These are phyloP conservation scores for Amblyornis subalaris DNA, from an alignment of 2,113 vertebrate species.

Conservation along the genomic window DNA sequence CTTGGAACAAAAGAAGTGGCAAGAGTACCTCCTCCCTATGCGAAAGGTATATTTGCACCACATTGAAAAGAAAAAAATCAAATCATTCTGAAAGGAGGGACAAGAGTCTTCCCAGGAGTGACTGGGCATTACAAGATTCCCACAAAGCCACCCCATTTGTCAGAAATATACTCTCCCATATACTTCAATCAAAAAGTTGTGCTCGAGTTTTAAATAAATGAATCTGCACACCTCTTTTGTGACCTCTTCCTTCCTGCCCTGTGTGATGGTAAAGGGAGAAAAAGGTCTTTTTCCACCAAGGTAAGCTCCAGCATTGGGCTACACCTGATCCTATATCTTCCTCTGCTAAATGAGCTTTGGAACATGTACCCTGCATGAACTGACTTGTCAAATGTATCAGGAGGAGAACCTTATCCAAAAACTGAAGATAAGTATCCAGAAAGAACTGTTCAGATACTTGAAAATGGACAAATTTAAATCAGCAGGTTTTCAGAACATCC, in stretches of 20 bases:
- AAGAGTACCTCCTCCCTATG: not conserved
- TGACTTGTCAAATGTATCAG: not conserved
- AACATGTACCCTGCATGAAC: not conserved
- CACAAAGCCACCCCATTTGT: not conserved
- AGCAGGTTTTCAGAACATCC: not conserved
- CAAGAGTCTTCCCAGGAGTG: not conserved
- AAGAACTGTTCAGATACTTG: not conserved
- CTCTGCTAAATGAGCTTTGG: not conserved
- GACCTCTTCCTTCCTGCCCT: not conserved
- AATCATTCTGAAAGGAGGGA: not conserved
- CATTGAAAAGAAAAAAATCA: not conserved
- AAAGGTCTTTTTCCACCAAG: not conserved
- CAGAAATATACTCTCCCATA: not conserved
- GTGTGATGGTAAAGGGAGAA: not conserved
- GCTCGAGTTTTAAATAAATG: not conserved
- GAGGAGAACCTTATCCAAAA: not conserved
- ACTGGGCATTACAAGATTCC: not conserved
- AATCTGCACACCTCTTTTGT: not conserved
- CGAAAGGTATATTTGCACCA: not conserved
- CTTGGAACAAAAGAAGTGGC: not conserved
- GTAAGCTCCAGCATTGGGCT: not conserved
- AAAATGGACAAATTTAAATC: not conserved
- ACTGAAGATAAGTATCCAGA: not conserved
- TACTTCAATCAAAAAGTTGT: fast-evolving
- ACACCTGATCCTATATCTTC: not conserved